These are phyloP conservation scores for Tipula unca DNA, from an alignment of 2,888 invertebrate species.

Conservation along the genomic window DNA sequence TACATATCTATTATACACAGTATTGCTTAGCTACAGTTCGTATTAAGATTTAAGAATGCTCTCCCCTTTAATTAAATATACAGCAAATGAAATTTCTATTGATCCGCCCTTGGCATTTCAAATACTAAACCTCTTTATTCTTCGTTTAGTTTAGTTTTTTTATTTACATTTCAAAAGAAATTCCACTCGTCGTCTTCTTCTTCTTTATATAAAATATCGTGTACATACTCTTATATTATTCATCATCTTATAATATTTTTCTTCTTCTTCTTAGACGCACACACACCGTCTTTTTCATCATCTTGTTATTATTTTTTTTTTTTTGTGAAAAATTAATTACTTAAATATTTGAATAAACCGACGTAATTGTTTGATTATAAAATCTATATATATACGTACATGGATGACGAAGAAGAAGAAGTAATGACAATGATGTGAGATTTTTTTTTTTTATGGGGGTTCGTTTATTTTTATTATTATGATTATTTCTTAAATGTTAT, in stretches of 20 bases:
- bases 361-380: constrained; percentile 8
- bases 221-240: not conserved
- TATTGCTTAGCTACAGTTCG: not conserved
- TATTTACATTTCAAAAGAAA: constrained; percentile 2
- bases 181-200: not conserved
- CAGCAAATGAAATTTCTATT: not conserved
- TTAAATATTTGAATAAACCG: constrained; percentile 8
- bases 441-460: not conserved
- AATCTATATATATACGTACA: not conserved
- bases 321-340: constrained; percentile 4
- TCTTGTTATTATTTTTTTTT: not conserved
- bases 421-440: not conserved
- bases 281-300: not conserved
- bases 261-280: not conserved
- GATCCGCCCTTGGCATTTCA: constrained; percentile 14
- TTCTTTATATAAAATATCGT: not conserved
- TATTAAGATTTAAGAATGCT: not conserved
- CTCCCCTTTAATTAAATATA: not conserved
- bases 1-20: no score
- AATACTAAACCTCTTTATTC: constrained; percentile 8
- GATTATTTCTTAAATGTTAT: not conserved
- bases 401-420: not conserved
- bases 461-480: constrained; percentile 8
- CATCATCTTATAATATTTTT: not conserved
- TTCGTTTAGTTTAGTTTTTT: not conserved